These are phyloP conservation scores for Spea bombifrons DNA, from an alignment of 2,113 vertebrate species.

Conservation along the genomic window DNA sequence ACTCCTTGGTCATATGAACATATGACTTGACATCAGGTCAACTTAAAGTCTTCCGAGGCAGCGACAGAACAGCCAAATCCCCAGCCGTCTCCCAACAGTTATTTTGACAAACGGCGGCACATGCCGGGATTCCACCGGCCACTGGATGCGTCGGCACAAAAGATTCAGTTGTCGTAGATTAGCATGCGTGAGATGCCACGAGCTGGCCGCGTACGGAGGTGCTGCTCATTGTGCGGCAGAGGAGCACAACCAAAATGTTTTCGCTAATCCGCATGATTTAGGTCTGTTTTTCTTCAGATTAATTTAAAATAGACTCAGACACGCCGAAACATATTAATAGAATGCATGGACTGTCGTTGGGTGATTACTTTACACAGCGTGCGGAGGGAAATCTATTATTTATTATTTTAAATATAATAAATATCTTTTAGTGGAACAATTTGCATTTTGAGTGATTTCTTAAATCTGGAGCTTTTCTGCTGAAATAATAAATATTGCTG, in stretches of 20 bases:
- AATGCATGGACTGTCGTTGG: not conserved
- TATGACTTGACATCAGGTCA: conserved; percentile 7
- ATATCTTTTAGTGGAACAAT: no score
- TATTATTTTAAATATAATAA: no score
- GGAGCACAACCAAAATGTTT: not conserved
- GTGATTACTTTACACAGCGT: not conserved
- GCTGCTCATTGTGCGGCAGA: conserved; percentile 31
- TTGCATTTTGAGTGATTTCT: no score
- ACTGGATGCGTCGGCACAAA: conserved; percentile 46
- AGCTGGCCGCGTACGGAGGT: conserved; percentile 14
- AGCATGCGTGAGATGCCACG: conserved; percentile 49
- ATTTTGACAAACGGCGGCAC: conserved; percentile 52
- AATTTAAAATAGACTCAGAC: conserved; percentile 41
- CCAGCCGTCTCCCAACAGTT: conserved; percentile 46
- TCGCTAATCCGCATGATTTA: conserved; percentile 35
- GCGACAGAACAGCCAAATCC: conserved; percentile 29
- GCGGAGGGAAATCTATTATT: not conserved
- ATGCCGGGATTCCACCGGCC: conserved; percentile 50
- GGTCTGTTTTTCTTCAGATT: conserved; percentile 40
- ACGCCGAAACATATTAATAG: conserved; percentile 20
- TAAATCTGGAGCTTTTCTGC: no score
- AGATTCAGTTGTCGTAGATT: conserved; percentile 54
- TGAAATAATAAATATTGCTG: no score
- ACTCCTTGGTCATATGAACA: conserved; percentile 17
- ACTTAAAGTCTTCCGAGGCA: conserved; percentile 10